Evolutionary conservation across 2,888 invertebrate species (phyloP), one percentile per base, ranked within the genome.

Genomic region (Latrodectus hesperus): DNA sequence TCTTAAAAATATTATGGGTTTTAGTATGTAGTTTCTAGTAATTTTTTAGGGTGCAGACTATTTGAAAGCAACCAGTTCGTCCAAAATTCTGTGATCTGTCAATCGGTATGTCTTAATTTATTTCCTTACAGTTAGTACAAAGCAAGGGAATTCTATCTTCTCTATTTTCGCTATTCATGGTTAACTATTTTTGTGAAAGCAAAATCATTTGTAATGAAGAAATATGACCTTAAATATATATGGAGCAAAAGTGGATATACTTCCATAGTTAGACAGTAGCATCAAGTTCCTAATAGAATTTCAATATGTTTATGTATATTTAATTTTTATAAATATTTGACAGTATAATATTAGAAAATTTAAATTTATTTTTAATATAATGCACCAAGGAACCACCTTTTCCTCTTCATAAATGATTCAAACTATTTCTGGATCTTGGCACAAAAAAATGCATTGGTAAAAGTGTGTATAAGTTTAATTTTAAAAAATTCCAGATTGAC

Each of bases 81-180:
- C 88, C 88, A 88, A 88, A 88, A 88, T 88, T 88, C 88, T 88
- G 88, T 88, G 88, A 88, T 88, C 88, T 88, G 88, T 88, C 88
- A 77, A 88, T 82, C 87, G 73, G 87, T 87, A 87, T 71, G 76
- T 84, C 75, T 88, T 83, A 78, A 84, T 88, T 88, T 84, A 88
- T 84, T 84, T 84, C 79, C 84, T 80, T 83, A 86, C 71, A 70
- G 79, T 77, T 74, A 78, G 78, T 75, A 84, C 83, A 88, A 88
- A 88, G 88, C 83, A 84, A 88, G 88, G 78, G 79, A 88, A 88
- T 88, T 88, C 88, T 88, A 88, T 84, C 88, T 84, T 84, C 75
- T 87, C 83, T 88, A 88, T 88, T 88, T 88, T 88, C 88, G 88
- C 88, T 88, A 88, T 84, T 79, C 81, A 82, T 87, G 73, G 83